Evolutionary conservation across 1,140 invertebrate genomes (phyloP).

Genomic region (Globodera ellingtonae): DNA sequence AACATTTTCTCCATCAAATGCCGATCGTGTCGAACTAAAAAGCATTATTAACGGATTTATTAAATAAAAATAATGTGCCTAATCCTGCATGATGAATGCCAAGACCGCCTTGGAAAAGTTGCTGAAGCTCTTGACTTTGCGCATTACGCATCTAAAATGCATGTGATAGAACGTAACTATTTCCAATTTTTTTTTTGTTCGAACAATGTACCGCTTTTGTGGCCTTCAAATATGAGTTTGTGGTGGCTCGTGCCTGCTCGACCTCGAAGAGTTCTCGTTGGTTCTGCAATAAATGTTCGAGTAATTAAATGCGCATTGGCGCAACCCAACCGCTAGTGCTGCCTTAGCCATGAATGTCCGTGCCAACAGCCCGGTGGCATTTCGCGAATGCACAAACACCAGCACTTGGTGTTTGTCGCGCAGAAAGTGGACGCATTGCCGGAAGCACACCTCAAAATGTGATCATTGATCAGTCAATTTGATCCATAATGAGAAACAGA

Average conservation of each 20-base stretch:
- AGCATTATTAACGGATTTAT: constrained; percentile 80
- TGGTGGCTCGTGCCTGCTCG: constrained; percentile 71
- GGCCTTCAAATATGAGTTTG: constrained; percentile 37
- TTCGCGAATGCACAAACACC: constrained; percentile 97
- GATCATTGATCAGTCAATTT: too few relatives aligned
- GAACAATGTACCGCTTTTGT: constrained; percentile 65
- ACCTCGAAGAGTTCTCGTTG: constrained; percentile 68
- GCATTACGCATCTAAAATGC: constrained; percentile 67
- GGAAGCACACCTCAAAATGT: constrained; percentile 66
- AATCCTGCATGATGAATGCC: constrained; percentile 96
- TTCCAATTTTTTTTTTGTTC: not conserved
- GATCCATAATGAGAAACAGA: too few relatives aligned
- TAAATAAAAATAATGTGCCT: constrained; percentile 48
- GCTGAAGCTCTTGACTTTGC: constrained; percentile 66
- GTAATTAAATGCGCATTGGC: constrained; percentile 15
- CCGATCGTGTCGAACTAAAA: constrained; percentile 63
- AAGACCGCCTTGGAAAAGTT: constrained; percentile 82
- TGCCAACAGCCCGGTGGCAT: constrained; percentile 87
- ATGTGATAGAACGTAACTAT: not conserved
- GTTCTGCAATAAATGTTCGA: constrained; percentile 31
- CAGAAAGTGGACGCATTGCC: constrained; percentile 47
- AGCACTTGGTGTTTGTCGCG: constrained; percentile 75
- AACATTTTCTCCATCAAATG: constrained; percentile 85
- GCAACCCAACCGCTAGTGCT: constrained; percentile 59
- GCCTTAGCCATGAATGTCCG: constrained; percentile 77